Base-by-base conservation (phyloP, 2,113 vertebrate genomes). In the Benitochromis conjunctus region DNA sequence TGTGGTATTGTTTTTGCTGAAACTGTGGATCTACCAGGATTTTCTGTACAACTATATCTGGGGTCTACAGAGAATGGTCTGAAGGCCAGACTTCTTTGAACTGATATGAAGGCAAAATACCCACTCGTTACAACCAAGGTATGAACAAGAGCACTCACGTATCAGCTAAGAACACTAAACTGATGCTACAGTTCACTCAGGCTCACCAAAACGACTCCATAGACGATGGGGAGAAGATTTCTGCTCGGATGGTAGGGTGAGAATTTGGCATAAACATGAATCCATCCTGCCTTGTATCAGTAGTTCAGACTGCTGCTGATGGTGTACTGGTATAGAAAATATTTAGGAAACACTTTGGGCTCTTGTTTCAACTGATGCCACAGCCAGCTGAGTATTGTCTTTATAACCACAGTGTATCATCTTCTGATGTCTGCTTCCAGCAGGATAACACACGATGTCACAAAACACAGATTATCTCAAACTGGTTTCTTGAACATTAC, bases 201-300 rank as follows among this genome's bases (percentile, higher is more conserved):
- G 24, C 5, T 71, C 21, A 71, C 66, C 13, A 26, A 71, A 71
- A 71, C 26, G 2, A 18, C 38, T 26, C 21, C 41, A 71, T 0
- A 71, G 5, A 71, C 43, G 21, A 71, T 16, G 1, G 21, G 3
- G 10, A 71, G 19, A 46, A 26, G 21, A 2, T 71, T 71, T 16
- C 38, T 46, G 66, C 43, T 71, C 0, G 0, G 21, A 2, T 71
- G 5, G 66, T 46, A 6, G 8, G 21, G n/a, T 46, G n/a, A 69
- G 64, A 69, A 69, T 71, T 71, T 71, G 64, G 12, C 8, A 1
- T 43, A 71, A 71, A 1, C 38, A 69, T 0, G 12, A 9, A n/a
- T n/a, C n/a, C 64, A 16, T 7, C 38, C 13, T 69, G 64, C 64
- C 38, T 69, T 4, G n/a, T 69, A 43, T 43, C 64, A 71, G 19